Conservation (phyloP, 2,113 vertebrate genomes). For the Uria lomvia region DNA sequence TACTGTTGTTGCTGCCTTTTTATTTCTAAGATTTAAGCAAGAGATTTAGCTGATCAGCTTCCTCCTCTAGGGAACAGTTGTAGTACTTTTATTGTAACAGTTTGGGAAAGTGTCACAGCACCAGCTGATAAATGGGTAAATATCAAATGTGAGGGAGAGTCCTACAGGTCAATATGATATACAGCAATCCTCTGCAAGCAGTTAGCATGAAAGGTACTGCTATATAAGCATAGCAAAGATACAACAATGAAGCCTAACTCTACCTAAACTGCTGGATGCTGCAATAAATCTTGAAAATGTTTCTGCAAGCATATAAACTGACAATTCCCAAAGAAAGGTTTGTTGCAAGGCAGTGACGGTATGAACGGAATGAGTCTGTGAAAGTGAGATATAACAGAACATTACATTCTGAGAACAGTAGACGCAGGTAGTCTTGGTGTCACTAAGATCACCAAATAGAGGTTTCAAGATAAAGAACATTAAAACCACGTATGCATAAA, state of each 20-base stretch:
- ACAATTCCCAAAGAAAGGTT: neutral
- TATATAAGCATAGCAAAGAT: neutral
- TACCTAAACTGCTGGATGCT: neutral
- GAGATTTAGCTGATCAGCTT: neutral
- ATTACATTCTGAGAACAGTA: neutral
- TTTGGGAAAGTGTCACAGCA: neutral
- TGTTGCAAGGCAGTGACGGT: neutral
- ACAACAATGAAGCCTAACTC: neutral
- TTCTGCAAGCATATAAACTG: neutral
- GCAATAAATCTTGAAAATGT: neutral
- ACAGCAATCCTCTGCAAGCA: neutral
- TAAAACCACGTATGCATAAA: neutral
- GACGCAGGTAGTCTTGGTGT: neutral
- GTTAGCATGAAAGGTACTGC: neutral
- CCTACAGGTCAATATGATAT: neutral
- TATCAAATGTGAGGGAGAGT: neutral
- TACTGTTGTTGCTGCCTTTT: neutral
- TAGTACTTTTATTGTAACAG: neutral
- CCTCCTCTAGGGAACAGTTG: neutral
- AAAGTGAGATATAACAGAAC: neutral
- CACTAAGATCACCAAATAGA: neutral
- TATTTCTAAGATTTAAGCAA: neutral
- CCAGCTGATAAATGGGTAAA: conserved; percentile 1
- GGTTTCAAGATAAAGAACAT: neutral
- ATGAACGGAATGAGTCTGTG: neutral